Evolutionary conservation across 2,113 vertebrate genomes (phyloP), one percentile per base, ranked within the genome.

Genomic region (Eretmodus cyanostictus): DNA sequence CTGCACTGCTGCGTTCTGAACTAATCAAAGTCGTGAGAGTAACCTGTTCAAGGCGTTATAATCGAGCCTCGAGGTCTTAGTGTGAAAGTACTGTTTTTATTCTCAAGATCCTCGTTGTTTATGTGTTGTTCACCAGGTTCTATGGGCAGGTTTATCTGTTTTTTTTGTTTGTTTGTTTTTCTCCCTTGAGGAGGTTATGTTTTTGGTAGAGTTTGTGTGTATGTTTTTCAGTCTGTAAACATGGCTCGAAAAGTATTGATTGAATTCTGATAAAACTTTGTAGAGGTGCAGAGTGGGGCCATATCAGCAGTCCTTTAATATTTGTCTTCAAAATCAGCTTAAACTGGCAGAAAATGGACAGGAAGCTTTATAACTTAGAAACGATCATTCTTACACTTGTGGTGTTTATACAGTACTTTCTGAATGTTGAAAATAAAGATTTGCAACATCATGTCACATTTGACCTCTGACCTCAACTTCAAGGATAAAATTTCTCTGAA

Each of bases 231-330:
- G 61, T n/a, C 31, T 36, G 6, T 66, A 8, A 66, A 66, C 31
- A 36, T 0, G 0, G 10, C 31, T 66, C 0, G 0, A 63, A 36
- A n/a, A 63, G 61, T 5, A n/a, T 36, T n/a, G 17, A 66, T 36
- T 66, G 17, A 66, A 66, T 36, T 36, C 31, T 36, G 61, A 66
- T 66, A 36, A 38, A 66, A 66, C 61, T 3, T 12, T 38, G 61
- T 36, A 63, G 59, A 63, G 59, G 59, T 63, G 3, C 31, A 36
- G 59, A 2, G 59, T 12, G 31, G 9, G 4, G 6, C 1, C 31
- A 8, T n/a, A n/a, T 66, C 2, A 12, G 1, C 61, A 36, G 31
- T 36, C 31, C 17, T 1, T 63, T 63, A 63, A 36, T 12, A 2
- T 66, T 66, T 66, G 6, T 66, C 61, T 3, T 66, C 17, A 66